phyloP scores from a whole-genome alignment of 2,888 invertebrate species.

The Cordilura impudica region DNA sequence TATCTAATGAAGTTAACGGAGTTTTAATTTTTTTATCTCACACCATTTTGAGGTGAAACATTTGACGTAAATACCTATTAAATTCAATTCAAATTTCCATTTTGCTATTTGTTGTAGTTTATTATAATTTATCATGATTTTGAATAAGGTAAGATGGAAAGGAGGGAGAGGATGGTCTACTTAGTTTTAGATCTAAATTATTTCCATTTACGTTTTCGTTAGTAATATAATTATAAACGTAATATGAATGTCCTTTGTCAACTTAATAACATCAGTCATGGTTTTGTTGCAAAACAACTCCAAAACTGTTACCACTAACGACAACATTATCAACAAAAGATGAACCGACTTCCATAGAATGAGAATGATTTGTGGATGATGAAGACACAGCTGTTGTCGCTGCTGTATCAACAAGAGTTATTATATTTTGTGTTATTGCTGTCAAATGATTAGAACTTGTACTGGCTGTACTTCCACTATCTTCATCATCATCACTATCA shows the following conservation, averaged over 20 bases:
- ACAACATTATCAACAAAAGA: not conserved
- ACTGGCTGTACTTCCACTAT: conserved; percentile 33
- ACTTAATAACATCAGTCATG: conserved; percentile 52
- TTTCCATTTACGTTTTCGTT: conserved; percentile 27
- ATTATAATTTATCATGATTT: conserved; percentile 18
- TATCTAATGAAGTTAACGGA: too few species aligned
- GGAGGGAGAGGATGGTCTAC: not conserved
- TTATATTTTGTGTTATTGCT: conserved; percentile 5
- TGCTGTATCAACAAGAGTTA: not conserved
- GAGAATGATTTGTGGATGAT: not conserved
- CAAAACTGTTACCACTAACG: conserved; percentile 16
- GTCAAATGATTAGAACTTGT: conserved; percentile 44
- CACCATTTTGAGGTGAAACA: too few species aligned
- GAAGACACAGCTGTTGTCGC: conserved; percentile 5
- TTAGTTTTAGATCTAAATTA: conserved; percentile 15
- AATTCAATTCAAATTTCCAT: too few species aligned
- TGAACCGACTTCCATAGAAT: conserved; percentile 1
- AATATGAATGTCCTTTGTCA: conserved; percentile 9
- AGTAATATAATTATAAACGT: conserved; percentile 14
- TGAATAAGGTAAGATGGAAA: conserved; percentile 1
- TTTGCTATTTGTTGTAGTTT: too few species aligned
- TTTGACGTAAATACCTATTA: too few species aligned
- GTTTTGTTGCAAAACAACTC: conserved; percentile 33
- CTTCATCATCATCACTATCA: not conserved
- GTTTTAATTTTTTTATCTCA: too few species aligned